Percentiles rank a stretch among this genome's conserved stretches.
These are phyloP conservation scores for Monoplex corrugatus DNA, from an alignment of 2,888 invertebrate species.

Conservation along the genomic window DNA sequence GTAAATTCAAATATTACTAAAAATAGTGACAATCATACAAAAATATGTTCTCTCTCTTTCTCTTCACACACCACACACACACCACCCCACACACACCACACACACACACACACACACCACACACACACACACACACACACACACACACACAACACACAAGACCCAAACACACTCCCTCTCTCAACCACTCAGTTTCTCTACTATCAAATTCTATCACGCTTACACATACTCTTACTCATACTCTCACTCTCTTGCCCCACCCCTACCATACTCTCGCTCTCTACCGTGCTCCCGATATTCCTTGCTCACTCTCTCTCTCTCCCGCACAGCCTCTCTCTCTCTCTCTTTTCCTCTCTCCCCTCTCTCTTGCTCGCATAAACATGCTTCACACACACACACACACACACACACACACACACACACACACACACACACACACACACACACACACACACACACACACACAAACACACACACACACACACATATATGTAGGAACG, in stretches of 20 bases:
- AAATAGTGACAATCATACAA: too few species aligned
- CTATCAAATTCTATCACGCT: too few species aligned
- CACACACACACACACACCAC: too few species aligned
- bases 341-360: neutral
- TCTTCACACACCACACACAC: too few species aligned
- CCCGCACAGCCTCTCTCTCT: neutral
- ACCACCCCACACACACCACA: too few species aligned
- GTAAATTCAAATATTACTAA: too few species aligned
- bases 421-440: neutral
- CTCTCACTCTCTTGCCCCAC: neutral
- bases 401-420: neutral
- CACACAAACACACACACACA: neutral
- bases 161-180: neutral
- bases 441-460: slow-evolving; percentile 9
- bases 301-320: neutral
- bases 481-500: too few species aligned
- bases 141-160: too few species aligned
- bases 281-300: neutral
- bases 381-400: neutral
- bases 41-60: too few species aligned
- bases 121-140: too few species aligned
- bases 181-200: neutral
- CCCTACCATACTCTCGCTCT: neutral
- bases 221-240: too few species aligned
- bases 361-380: neutral